Evolutionary conservation across 2,113 vertebrate species (phyloP).

Genomic region (Marmota monax): DNA sequence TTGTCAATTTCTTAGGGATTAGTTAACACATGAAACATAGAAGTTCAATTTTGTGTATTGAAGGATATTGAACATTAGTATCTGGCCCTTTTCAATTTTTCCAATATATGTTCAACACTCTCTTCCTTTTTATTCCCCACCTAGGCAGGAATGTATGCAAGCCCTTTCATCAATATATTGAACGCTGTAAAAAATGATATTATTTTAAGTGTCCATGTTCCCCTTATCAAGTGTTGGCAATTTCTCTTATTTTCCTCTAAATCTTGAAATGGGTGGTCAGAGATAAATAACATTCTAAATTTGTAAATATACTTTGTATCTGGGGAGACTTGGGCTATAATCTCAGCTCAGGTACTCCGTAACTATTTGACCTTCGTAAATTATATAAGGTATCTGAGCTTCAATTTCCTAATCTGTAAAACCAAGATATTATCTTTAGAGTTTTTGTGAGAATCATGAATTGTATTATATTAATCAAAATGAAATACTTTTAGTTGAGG

Average conservation of each 20-base stretch:
- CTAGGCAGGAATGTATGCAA: background rate
- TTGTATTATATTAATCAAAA: background rate
- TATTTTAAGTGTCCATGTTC: background rate
- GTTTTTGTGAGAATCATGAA: background rate
- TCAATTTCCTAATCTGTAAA: background rate
- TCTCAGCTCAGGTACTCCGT: background rate
- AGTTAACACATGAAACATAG: background rate
- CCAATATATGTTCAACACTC: background rate
- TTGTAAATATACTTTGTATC: background rate
- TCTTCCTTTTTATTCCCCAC: background rate
- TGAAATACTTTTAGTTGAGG: background rate
- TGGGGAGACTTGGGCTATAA: background rate
- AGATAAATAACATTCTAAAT: background rate
- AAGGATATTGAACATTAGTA: background rate
- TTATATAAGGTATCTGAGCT: background rate
- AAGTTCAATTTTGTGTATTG: background rate
- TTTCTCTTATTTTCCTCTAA: slow-evolving; percentile 2
- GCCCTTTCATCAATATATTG: background rate
- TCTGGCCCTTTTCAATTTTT: background rate
- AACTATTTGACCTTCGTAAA: background rate
- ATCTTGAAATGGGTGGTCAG: background rate
- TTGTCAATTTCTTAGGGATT: background rate
- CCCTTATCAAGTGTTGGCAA: background rate
- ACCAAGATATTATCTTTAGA: background rate
- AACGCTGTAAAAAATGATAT: background rate